These are phyloP conservation scores for Microhierax caerulescens DNA, from an alignment of 2,797 vertebrate species.

Conservation along the genomic window DNA sequence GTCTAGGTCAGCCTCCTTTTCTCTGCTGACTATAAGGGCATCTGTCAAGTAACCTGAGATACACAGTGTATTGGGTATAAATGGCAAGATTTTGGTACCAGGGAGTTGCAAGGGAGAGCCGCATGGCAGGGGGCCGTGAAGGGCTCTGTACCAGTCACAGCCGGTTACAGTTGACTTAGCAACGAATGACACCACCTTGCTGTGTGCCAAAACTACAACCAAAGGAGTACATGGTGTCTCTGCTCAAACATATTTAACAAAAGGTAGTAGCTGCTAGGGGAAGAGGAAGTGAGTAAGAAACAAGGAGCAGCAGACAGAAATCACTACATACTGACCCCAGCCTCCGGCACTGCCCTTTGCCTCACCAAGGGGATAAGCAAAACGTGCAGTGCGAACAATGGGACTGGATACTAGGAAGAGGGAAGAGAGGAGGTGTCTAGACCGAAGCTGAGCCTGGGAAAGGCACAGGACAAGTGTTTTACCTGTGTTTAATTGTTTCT, in stretches of 20 bases:
- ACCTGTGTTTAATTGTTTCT: not conserved
- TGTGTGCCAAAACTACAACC: not conserved
- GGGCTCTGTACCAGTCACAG: not conserved
- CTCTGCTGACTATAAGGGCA: not conserved
- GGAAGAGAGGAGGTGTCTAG: not conserved
- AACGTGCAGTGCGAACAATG: not conserved
- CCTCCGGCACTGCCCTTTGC: not conserved
- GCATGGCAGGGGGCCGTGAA: not conserved
- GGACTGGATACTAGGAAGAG: not conserved
- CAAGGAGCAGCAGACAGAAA: not conserved
- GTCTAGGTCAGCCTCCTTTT: not conserved
- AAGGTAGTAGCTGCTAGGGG: not conserved
- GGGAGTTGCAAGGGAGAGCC: not conserved
- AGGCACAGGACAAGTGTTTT: accelerated
- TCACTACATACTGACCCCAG: not conserved
- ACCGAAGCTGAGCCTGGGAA: not conserved
- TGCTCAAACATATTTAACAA: not conserved
- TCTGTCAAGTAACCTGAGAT: not conserved
- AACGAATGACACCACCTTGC: not conserved
- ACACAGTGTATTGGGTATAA: not conserved
- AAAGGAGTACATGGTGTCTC: not conserved
- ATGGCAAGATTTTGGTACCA: not conserved
- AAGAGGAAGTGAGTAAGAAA: not conserved
- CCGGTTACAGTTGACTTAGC: not conserved
- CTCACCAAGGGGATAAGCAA: not conserved